phyloP scores from a whole-genome alignment of 1,140 invertebrate species.

The Philaenus spumarius region DNA sequence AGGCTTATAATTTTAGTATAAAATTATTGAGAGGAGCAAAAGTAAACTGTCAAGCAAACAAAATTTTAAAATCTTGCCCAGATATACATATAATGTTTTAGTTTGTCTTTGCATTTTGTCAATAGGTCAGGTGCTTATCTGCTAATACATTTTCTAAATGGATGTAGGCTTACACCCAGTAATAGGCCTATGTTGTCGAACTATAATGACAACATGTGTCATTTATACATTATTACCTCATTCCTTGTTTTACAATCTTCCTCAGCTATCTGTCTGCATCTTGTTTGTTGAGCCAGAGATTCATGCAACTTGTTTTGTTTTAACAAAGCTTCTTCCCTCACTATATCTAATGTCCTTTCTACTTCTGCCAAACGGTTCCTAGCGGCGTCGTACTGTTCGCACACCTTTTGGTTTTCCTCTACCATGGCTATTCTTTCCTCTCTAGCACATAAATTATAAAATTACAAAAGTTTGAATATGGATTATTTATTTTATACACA shows the following conservation, averaged over 20 bases:
- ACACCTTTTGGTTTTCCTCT: constrained; percentile 49
- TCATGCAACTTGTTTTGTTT: constrained; percentile 46
- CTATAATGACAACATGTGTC: not conserved
- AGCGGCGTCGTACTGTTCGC: constrained; percentile 46
- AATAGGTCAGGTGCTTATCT: too few relatives aligned
- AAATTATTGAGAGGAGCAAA: too few relatives aligned
- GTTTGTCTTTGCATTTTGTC: too few relatives aligned
- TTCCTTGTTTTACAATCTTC: constrained; percentile 49
- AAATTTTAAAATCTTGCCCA: too few relatives aligned
- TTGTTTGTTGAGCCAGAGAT: constrained; percentile 46
- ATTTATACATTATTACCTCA: constrained; percentile 39
- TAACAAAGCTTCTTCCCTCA: constrained; percentile 37
- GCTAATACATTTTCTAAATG: too few relatives aligned
- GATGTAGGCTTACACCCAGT: too few relatives aligned
- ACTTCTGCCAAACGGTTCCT: constrained; percentile 47
- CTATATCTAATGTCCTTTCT: constrained; percentile 39
- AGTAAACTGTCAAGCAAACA: too few relatives aligned
- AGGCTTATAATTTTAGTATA: too few relatives aligned
- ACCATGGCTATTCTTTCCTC: constrained; percentile 47
- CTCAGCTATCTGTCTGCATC: constrained; percentile 47
- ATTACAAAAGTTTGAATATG: too few relatives aligned
- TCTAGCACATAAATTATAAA: too few relatives aligned
- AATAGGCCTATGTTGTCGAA: not conserved
- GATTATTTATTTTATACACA: too few relatives aligned
- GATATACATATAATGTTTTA: too few relatives aligned